Base-by-base conservation (phyloP, 2,797 vertebrate genomes). In the Crocodylus rhombifer region DNA sequence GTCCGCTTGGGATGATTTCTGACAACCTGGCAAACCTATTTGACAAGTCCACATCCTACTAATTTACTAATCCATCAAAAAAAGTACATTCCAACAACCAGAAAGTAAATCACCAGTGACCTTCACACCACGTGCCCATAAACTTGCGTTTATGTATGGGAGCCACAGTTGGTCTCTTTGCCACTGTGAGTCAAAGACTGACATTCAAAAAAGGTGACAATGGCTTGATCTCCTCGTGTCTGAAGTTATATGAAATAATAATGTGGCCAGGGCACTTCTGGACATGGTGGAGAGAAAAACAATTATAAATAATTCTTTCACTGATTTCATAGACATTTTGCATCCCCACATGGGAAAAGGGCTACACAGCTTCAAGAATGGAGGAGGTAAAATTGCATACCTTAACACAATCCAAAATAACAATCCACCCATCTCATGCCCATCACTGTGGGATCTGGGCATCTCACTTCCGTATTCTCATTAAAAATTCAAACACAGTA, bases 191-290 rank as follows among this genome's bases (percentile, higher is more conserved):
- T 89, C 95, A 94, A 89, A 95, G 86, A 91, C 1, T 65, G 90
- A 89, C 64, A 61, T 89, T 96, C 90, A 96, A 77, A 95, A 42
- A 95, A 95, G 88, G 60, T 82, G 93, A 12, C 75, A 94, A 94
- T 57, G 84, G 91, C 92, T 96, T 97, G 95, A 97, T 98, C 94
- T 95, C 88, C 89, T 97, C 89, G n/a, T 79, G 96, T 92, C 97
- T 97, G 93, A 96, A 95, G 90, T 92, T 97, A 91, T 78, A 90
- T 95, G 91, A 97, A 97, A 97, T 95, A 97, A 96, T 97, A 95
- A 98, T 95, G 92, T 96, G 87, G 80, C 80, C 87, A 86, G 7
- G 74, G 86, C 63, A 69, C 79, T 80, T 82, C 62, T 17, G 26
- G 80, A 80, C 1, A 1, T 16, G 16, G 28, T 17, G 5, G 28